Base-by-base conservation (phyloP, 2,113 vertebrate species). In the Ictidomys tridecemlineatus region DNA sequence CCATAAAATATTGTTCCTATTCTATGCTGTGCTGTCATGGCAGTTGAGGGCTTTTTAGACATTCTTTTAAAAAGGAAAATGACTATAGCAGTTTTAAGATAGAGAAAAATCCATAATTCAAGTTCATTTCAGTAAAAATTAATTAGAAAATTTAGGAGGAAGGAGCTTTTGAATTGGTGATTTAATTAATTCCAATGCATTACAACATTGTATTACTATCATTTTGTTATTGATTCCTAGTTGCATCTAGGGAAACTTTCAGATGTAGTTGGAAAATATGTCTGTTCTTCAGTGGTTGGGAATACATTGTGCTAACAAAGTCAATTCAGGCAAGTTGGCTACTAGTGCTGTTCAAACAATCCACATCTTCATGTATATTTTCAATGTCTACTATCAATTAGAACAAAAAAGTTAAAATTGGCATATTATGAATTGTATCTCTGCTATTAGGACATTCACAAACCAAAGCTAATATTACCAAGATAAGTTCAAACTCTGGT, bases 31-130 rank as follows among this genome's bases (percentile, higher is more conserved):
- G 5, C 10, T 73, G 37, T 53, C 4, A 17, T 53, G 11, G 30
- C 2, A 4, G 26, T 4, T 63, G 7, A 78, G 9, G 9, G 82
- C 1, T 67, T 83, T 74, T 95, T 42, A 28, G 32, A 69, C 32
- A 17, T 26, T 48, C 22, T 42, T n/a, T 96, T 65, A 22, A 63
- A 92, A 89, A 78, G 91, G 34, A 26, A 89, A 80, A 84, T 61
- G 37, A 74, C 18, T 65, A 6, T 2, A 79, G 2, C 1, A 51
- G 2, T 67, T 5, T 8, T 3, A 63, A 17, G 0, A 53, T 34
- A 63, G 20, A 34, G 20, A 34, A 13, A 84, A 73, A 80, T 42
- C 11, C 24, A 4, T 77, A 65, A 9, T 39, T 85, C 8, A 34
- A n/a, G 1, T 80, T 39, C 5, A 39, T 67, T 73, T 56, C 58